Conservation (phyloP, 2,797 vertebrate genomes). For the Eremophila alpestris region DNA sequence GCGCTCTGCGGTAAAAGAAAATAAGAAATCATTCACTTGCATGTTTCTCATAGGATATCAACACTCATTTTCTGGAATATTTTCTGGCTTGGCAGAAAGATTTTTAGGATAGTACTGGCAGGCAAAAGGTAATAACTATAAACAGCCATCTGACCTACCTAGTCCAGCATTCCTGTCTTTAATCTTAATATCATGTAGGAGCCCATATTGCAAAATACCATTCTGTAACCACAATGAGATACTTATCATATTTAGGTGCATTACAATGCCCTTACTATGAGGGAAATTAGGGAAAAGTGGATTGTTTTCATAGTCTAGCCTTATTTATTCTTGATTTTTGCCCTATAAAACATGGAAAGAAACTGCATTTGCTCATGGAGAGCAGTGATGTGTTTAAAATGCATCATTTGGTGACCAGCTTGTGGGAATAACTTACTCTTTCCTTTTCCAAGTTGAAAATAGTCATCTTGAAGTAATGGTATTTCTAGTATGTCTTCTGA, state of each 20-base stretch:
- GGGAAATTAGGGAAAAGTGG: not conserved
- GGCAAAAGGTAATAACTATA: not conserved
- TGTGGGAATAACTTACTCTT: not conserved
- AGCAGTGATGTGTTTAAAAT: not conserved
- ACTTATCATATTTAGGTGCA: not conserved
- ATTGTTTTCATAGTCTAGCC: not conserved
- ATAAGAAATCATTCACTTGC: not conserved
- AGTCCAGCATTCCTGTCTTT: not conserved
- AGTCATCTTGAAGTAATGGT: not conserved
- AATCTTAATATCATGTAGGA: not conserved
- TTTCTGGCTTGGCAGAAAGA: not conserved
- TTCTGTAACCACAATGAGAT: not conserved
- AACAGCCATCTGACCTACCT: constrained; percentile 23
- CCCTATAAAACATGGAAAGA: not conserved
- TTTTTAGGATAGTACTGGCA: not conserved
- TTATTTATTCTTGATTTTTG: not conserved
- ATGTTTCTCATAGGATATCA: accelerated
- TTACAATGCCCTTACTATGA: not conserved
- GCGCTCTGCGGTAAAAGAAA: not conserved
- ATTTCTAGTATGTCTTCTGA: not conserved
- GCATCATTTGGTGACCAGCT: not conserved
- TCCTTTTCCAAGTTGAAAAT: not conserved
- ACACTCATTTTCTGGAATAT: not conserved
- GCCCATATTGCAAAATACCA: not conserved
- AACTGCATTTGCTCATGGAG: not conserved